Evolutionary conservation across 2,113 vertebrate species (phyloP).

Genomic region (Pseudopodoces humilis): DNA sequence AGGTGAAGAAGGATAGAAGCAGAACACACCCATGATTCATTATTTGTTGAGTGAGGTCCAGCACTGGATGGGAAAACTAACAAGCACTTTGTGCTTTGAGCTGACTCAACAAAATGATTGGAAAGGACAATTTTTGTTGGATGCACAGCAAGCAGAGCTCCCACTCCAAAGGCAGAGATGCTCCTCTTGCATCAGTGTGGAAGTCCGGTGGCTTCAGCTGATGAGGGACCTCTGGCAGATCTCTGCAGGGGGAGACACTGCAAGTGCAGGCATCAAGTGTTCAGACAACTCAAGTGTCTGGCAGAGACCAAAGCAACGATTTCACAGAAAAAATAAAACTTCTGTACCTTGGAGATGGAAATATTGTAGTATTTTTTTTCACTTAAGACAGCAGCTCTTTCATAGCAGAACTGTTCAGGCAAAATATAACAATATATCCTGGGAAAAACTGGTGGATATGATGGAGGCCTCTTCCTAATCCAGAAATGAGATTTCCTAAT

Average conservation of each 20-base stretch:
- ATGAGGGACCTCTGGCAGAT: not conserved
- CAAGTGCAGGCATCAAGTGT: not conserved
- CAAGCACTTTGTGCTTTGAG: not conserved
- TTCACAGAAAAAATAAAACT: not conserved
- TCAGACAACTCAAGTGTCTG: not conserved
- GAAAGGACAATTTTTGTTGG: not conserved
- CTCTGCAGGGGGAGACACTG: not conserved
- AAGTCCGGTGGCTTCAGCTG: not conserved
- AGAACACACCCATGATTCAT: not conserved
- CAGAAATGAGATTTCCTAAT: not conserved
- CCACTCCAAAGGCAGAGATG: not conserved
- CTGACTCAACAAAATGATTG: not conserved
- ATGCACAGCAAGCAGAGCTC: not conserved
- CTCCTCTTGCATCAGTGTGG: not conserved
- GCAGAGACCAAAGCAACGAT: not conserved
- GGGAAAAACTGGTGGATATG: not conserved
- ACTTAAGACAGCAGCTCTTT: not conserved
- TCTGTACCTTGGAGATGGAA: not conserved
- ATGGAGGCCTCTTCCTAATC: not conserved
- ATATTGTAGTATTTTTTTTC: not conserved
- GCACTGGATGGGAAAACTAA: not conserved
- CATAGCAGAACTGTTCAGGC: not conserved
- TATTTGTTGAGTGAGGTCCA: conserved; percentile 1
- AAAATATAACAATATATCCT: not conserved
- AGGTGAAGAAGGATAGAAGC: conserved; percentile 23